Evolutionary conservation across 1,140 invertebrate species (phyloP), one percentile per base, ranked within the genome.

Genomic region (Drosophila pachea): DNA sequence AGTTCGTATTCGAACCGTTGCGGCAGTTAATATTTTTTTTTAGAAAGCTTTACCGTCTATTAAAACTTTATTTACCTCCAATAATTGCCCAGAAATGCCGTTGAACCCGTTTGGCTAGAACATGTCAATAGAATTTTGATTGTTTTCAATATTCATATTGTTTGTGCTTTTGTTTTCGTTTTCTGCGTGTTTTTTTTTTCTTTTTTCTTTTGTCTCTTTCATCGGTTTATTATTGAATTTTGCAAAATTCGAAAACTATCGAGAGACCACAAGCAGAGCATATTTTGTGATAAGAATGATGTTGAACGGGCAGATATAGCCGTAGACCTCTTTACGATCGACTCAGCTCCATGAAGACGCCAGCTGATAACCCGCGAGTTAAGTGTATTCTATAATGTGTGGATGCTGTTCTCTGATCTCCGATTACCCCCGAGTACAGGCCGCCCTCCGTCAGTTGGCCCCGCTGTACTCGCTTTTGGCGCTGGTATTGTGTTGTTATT

Each of bases 1-100:
- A 22, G 22, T 22, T 22, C 3, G 22, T 22, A 3, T 22, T 3
- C 22, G 22, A 22, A 22, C 22, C 22, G 22, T 22, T 22, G 22
- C 22, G 22, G 22, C 22, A 22, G 22, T 22, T 22, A 22, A 2
- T 22, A 2, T 22, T 22, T 22, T 22, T 45, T 67, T 53, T 69
- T 56, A 56, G 65, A 73, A 69, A 64, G 67, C 61, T 56, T 32
- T 8, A 16, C 22, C 12, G 58, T 8, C 14, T 62, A 49, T 50
- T 50, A 50, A 52, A 65, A 69, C 61, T 64, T 59, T 81, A 73
- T 81, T 76, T 59, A 73, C 79, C 78, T 70, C 65, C 53, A 67
- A 84, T 84, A 83, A 84, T 84, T 83, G 81, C 52, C 62, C 55
- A 68, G 76, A 84, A 83, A 84, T 83, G 79, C 79, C 81, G 79